Base-by-base conservation (phyloP, 2,888 invertebrate species). In the Callyntrura guangdongensis region DNA sequence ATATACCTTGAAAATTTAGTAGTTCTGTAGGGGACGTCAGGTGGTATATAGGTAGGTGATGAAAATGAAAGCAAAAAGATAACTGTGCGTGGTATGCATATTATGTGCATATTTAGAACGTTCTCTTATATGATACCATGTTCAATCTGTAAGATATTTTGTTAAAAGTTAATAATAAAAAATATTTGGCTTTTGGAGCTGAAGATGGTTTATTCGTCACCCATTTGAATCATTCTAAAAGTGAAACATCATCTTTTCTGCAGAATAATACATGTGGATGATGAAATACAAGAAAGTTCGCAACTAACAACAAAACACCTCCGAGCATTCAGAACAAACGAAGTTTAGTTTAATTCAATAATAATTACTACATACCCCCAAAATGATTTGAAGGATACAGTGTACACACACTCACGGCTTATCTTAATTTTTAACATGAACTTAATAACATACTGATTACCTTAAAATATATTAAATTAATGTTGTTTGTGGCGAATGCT, bases 1-100 rank as follows among this genome's bases (percentile, higher is more conserved):
- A 3, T 53, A 53, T 20, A 61, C 59, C 64, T 64, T 64, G 64
- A 64, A 64, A 64, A 25, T 64, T 22, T 64, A 53, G 11, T 53
- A 53, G 2, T n/a, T n/a, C 22, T 64, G 64, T 25, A 14, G 9
- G 25, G 25, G 25, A 64, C 6, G 22, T 36, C 2, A 36, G 36
- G 36, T 36, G 36, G 36, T 36, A 36, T 4, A 12, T 36, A 36
- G 49, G 61, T 45, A 83, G 64, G 59, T 61, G 77, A 72, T 86
- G 86, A 86, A 86, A 86, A 86, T 77, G 86, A 86, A 86, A 86
- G 86, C 77, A 86, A 22, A 59, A 56, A 53, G n/a, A 53, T 53
- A 9, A 25, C 5, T n/a, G 25, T 36, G 36, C 6, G 36, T 4
- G 36, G 36, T 36, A 36, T n/a, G 36, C 72, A n/a, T 5, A 25